Conservation (phyloP, 2,113 vertebrate genomes). For the Balaenoptera acutorostrata region DNA sequence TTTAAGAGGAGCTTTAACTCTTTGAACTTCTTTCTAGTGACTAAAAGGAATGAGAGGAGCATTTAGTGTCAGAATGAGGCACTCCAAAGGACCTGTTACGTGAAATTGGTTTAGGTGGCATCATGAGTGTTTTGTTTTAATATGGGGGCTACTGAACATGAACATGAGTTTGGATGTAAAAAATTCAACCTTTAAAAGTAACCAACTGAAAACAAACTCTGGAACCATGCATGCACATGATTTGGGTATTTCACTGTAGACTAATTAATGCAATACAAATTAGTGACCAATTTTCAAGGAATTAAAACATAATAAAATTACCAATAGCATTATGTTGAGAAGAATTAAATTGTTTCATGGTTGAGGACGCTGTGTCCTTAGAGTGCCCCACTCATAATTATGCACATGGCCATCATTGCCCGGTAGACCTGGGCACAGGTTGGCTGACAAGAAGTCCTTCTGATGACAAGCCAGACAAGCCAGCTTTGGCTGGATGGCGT, state of each 20-base stretch:
- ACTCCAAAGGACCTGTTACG: not conserved
- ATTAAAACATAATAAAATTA: conserved; percentile 30
- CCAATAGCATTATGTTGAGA: not conserved
- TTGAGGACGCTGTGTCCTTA: not conserved
- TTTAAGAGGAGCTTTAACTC: not conserved
- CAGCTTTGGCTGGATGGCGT: not conserved
- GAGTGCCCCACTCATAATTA: not conserved
- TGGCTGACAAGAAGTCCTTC: not conserved
- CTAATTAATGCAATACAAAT: conserved; percentile 9
- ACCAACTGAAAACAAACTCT: not conserved
- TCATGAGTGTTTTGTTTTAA: not conserved
- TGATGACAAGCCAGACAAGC: not conserved
- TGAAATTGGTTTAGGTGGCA: not conserved
- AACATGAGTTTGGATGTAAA: not conserved
- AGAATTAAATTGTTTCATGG: not conserved
- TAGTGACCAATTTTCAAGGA: not conserved
- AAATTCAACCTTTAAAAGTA: not conserved
- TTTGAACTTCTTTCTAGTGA: not conserved
- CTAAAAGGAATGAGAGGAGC: not conserved
- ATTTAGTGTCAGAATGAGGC: not conserved
- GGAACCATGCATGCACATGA: not conserved
- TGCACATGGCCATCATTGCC: not conserved
- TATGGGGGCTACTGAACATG: not conserved
- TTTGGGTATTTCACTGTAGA: not conserved
- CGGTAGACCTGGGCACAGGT: not conserved